phyloP scores from a whole-genome alignment of 2,888 invertebrate genomes.

The Caradrina kadenii region DNA sequence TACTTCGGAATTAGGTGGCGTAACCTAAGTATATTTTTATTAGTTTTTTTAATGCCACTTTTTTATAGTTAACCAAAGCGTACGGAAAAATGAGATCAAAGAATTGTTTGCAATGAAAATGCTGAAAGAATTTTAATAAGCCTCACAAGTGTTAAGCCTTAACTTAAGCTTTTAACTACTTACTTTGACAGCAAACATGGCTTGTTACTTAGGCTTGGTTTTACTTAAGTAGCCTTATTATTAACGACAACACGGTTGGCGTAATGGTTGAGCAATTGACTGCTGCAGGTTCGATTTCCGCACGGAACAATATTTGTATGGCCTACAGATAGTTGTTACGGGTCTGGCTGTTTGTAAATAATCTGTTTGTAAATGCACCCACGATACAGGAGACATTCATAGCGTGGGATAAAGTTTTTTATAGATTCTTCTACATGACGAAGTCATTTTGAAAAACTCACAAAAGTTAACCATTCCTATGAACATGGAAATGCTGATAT shows the following conservation, averaged over 20 bases:
- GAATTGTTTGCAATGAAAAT: slow-evolving; percentile 24
- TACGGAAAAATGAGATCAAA: slow-evolving; percentile 9
- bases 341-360: too few relatives aligned
- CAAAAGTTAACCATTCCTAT: too few relatives aligned
- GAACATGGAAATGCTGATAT: too few relatives aligned
- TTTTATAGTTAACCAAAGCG: not conserved
- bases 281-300: too few relatives aligned
- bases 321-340: too few relatives aligned
- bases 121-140: slow-evolving; percentile 44
- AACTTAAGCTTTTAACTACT: slow-evolving; percentile 25
- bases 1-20: slow-evolving; percentile 16
- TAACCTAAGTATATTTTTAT: slow-evolving; percentile 26
- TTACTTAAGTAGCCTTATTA: slow-evolving; percentile 19
- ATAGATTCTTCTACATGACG: too few relatives aligned
- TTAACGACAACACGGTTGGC: not conserved
- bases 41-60: not conserved
- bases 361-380: too few relatives aligned
- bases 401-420: too few relatives aligned
- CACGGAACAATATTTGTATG: too few relatives aligned
- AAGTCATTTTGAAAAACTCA: too few relatives aligned
- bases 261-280: too few relatives aligned
- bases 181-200: slow-evolving; percentile 44
- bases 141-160: slow-evolving; percentile 9
- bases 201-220: slow-evolving; percentile 29
- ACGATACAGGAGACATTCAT: too few relatives aligned